These are phyloP conservation scores for Trogon melanurus DNA, from an alignment of 2,113 vertebrate species.

Conservation along the genomic window DNA sequence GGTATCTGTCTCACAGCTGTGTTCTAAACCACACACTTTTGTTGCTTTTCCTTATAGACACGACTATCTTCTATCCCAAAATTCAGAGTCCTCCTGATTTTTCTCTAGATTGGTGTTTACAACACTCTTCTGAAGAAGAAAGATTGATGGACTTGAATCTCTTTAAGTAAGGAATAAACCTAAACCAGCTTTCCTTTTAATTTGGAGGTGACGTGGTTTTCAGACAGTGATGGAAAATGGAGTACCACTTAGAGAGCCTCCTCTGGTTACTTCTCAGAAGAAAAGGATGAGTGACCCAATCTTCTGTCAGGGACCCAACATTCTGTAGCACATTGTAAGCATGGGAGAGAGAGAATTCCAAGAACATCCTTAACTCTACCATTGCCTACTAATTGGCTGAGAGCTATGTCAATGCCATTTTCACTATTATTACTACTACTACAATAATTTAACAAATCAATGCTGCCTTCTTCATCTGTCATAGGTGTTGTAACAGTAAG, in stretches of 20 bases:
- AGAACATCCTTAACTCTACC: background rate
- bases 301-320: background rate
- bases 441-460: background rate
- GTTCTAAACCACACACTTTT: background rate
- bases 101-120: background rate
- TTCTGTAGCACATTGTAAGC: background rate
- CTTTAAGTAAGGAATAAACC: background rate
- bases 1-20: background rate
- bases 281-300: background rate
- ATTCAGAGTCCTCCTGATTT: background rate
- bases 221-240: background rate
- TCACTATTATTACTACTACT: background rate
- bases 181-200: background rate
- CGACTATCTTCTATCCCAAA: background rate
- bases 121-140: background rate
- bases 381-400: background rate
- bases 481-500: background rate
- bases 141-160: background rate
- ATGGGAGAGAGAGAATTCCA: background rate
- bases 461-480: background rate
- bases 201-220: background rate
- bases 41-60: background rate
- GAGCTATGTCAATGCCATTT: background rate
- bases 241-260: background rate
- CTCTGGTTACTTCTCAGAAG: background rate